Base-by-base conservation (phyloP, 2,113 vertebrate species). In the Nothocercus nigrocapillus region DNA sequence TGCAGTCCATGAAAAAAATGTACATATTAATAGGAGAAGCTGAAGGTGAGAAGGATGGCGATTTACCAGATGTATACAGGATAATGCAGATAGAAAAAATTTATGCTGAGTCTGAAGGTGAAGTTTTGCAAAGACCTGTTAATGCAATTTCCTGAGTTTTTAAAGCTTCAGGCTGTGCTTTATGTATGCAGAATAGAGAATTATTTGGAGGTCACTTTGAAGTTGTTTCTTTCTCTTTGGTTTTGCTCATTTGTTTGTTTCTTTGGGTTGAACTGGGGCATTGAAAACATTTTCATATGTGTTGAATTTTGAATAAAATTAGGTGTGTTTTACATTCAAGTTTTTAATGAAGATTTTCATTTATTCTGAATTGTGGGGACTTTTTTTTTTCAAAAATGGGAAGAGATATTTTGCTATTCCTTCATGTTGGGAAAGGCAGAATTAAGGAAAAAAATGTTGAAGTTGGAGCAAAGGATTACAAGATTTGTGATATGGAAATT, bases 31-130 rank as follows among this genome's bases (percentile, higher is more conserved):
- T 25, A 64, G 59, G 12, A 8, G 15, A 85, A 54, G n/a, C 7
- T 28, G n/a, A 19, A 18, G 51, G 40, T 64, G 70, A 66, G 34
- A 13, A 3, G 11, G 32, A 7, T 49, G 34, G 4, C 36, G 42
- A 36, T 58, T 61, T 75, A 45, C 25, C 58, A 72, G n/a, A 34
- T 28, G 13, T 27, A 27, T 0, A 0, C 54, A 5, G 38, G 18
- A 32, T 89, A 44, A 68, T 22, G 13, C 27, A 81, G 81, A 59
- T 13, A 63, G 36, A 9, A 45, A 82, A 44, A 40, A 63, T 75
- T 76, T 42, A 54, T 63, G 49, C 1, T 0, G 32, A 89, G 2
- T 51, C 47, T 72, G 44, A 89, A 92, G 18, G 4, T 82, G 30
- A 79, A 75, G 11, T 28, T 88, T 85, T 82, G 34, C 38, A 66